Evolutionary conservation across 2,797 vertebrate genomes (phyloP).

Genomic region (Gouania willdenowi): DNA sequence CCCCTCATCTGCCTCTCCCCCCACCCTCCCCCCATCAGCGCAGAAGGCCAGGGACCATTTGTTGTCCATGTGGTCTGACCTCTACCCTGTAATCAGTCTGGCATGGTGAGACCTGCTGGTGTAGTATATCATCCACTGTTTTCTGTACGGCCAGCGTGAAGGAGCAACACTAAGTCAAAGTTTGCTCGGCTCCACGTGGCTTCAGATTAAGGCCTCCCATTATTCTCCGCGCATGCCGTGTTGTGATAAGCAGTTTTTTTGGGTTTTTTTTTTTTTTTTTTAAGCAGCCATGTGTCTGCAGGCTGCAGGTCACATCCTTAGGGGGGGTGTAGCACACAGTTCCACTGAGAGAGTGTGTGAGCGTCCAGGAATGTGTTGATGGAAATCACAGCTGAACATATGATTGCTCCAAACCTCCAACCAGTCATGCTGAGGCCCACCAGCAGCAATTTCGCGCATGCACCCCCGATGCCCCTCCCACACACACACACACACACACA

Average conservation of each 20-base stretch:
- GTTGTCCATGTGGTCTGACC: conserved; percentile 70
- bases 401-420: conserved; percentile 80
- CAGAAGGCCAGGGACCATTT: conserved; percentile 57
- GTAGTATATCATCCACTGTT: conserved; percentile 66
- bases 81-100: conserved; percentile 68
- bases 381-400: conserved; percentile 82
- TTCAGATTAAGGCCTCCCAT: conserved; percentile 67
- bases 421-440: conserved; percentile 81
- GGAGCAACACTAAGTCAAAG: conserved; percentile 49
- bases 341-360: conserved; percentile 74
- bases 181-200: conserved; percentile 66
- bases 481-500: background rate
- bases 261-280: no score
- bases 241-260: conserved; percentile 73
- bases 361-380: conserved; percentile 84
- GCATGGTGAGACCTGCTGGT: conserved; percentile 62
- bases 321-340: conserved; percentile 70
- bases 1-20: no score
- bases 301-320: conserved; percentile 71
- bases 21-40: no score
- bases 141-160: conserved; percentile 50
- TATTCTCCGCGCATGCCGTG: conserved; percentile 64
- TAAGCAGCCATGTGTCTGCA: conserved; percentile 67
- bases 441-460: conserved; percentile 64
- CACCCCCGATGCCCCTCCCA: conserved; percentile 10